Conservation (phyloP, 2,888 invertebrate species). For the Thera britannica region DNA sequence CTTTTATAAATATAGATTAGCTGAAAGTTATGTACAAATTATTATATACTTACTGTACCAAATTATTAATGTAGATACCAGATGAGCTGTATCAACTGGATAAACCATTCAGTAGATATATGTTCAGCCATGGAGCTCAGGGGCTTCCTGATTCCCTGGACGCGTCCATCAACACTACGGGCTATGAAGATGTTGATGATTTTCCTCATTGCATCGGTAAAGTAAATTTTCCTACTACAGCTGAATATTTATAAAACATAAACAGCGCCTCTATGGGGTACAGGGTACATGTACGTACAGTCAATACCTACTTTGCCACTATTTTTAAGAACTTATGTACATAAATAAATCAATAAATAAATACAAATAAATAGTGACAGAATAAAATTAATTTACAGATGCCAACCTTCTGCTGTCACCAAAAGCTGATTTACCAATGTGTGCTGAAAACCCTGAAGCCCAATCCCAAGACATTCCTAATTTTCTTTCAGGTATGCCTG, state of each 20-base stretch:
- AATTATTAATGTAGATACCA: conserved; percentile 41
- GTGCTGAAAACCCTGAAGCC: conserved; percentile 51
- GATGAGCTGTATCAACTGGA: conserved; percentile 41
- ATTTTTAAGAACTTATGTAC: too few relatives aligned
- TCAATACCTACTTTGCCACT: too few relatives aligned
- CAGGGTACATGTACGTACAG: too few relatives aligned
- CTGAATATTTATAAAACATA: neutral
- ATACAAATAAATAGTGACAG: too few relatives aligned
- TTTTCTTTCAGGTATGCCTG: conserved; percentile 66
- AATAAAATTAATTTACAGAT: conserved; percentile 54
- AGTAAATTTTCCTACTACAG: neutral
- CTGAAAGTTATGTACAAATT: too few relatives aligned
- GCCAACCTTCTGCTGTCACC: conserved; percentile 73
- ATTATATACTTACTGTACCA: too few relatives aligned
- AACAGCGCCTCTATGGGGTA: too few relatives aligned
- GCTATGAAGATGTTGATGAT: conserved; percentile 68
- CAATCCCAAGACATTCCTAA: conserved; percentile 68
- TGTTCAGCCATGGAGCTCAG: conserved; percentile 62
- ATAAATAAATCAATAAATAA: too few relatives aligned
- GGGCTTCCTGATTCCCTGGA: conserved; percentile 67
- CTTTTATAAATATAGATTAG: too few relatives aligned
- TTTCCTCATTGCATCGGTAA: conserved; percentile 69
- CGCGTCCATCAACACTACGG: conserved; percentile 68
- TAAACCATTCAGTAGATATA: conserved; percentile 57
- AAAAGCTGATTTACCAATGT: conserved; percentile 63